These are phyloP conservation scores for Chaetodon trifasciatus DNA, from an alignment of 2,797 vertebrate genomes.

Conservation along the genomic window DNA sequence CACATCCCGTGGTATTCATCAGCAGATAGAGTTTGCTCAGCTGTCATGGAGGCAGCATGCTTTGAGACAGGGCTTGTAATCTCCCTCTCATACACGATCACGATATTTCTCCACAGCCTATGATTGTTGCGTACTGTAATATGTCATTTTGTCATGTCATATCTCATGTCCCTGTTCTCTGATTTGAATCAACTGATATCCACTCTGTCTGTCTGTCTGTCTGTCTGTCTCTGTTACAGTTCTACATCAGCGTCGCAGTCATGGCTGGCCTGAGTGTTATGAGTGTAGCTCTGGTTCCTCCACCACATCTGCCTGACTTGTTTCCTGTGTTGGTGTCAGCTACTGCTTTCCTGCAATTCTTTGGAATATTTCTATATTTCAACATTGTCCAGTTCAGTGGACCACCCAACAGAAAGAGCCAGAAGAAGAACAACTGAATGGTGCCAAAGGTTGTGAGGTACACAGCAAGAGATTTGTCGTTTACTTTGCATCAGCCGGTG, in stretches of 20 bases:
- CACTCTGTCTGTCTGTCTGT: constrained; percentile 9
- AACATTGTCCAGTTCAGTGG: constrained; percentile 89
- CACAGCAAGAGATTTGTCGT: not conserved
- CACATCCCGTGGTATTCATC: not conserved
- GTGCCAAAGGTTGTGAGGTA: not conserved
- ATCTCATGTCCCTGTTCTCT: not conserved
- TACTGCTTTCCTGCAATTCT: constrained; percentile 90
- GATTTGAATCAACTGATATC: not conserved
- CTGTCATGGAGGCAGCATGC: not conserved
- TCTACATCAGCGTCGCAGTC: constrained; percentile 84
- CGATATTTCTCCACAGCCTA: not conserved
- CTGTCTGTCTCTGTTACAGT: constrained; percentile 83
- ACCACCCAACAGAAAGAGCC: constrained; percentile 79
- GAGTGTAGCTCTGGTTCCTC: constrained; percentile 84
- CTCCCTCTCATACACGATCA: not conserved
- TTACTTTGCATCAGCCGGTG: constrained; percentile 5
- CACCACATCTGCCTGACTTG: constrained; percentile 89
- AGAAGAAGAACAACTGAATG: constrained; percentile 89
- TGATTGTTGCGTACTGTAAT: not conserved
- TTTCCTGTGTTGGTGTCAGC: constrained; percentile 91
- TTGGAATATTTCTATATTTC: constrained; percentile 90
- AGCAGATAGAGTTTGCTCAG: too few species aligned
- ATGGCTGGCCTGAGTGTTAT: constrained; percentile 88
- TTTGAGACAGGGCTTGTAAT: not conserved
- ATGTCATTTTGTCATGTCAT: not conserved